Evolutionary conservation across 2,113 vertebrate genomes (phyloP), one percentile per base, ranked within the genome.

Genomic region (Colistium nudipinnis): DNA sequence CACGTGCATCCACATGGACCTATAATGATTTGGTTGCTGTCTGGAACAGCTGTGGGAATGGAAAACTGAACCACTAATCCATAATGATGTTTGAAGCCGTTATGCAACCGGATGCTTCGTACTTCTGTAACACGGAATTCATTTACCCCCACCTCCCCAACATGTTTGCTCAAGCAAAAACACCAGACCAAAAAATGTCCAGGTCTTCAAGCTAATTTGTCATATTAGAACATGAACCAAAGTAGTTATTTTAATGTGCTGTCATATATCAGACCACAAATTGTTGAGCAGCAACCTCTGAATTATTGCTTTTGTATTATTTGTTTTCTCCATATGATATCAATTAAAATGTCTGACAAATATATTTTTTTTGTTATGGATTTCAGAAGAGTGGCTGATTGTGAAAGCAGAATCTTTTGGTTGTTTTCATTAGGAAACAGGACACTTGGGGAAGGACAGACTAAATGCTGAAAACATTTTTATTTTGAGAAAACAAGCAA

Each of bases 11-110:
- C 68, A 56, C 51, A 47, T 19, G 24, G 24, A 72, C 0, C 19
- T 62, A 16, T 61, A 64, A 57, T 67, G 71, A 78, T 81, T 36
- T 8, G 22, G 4, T 25, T 33, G 47, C 24, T 33, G 47, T 27
- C 7, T 49, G 33, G 22, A 39, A 10, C 62, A 25, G 53, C 51
- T 27, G 28, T 16, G 41, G 30, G 55, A 44, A 59, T 59, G 78
- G 83, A 82, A 83, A 85, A 77, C 36, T 30, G 25, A 45, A 38
- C 5, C 48, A 27, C 14, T 1, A 31, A 83, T 86, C 83, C 7
- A 84, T 88, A 72, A 64, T 31, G 43, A 10, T 47, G 53, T 74
- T 65, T 74, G 1, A 81, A 61, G 74, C 60, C 12, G 49, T 81
- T 87, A 83, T 20, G 19, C 39, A 85, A 78, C 39, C 1, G 0